phyloP scores from a whole-genome alignment of 2,113 vertebrate genomes.

The Hypomesus transpacificus region DNA sequence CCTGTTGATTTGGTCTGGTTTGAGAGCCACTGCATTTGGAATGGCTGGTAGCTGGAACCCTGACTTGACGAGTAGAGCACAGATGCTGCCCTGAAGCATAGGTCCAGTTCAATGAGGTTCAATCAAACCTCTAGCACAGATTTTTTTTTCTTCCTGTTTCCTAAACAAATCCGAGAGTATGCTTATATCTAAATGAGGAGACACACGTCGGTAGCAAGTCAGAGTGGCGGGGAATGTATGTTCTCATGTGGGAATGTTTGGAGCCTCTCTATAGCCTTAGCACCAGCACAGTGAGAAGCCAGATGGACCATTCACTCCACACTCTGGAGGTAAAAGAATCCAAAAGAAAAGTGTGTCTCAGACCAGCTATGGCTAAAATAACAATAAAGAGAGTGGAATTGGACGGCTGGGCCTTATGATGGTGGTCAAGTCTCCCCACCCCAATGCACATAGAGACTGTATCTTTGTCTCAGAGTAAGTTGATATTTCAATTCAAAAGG shows the following conservation, averaged over 20 bases:
- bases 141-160: too few species aligned
- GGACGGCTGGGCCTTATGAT: constrained; percentile 6
- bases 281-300: neutral
- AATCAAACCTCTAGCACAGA: neutral
- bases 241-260: too few species aligned
- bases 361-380: constrained; percentile 33
- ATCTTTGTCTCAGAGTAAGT: constrained; percentile 58
- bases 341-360: neutral
- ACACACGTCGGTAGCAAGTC: too few species aligned
- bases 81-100: neutral
- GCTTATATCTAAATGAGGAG: too few species aligned
- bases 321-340: neutral
- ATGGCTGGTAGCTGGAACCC: constrained; percentile 27
- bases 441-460: constrained; percentile 45
- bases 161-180: too few species aligned
- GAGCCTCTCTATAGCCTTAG: too few species aligned
- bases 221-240: too few species aligned
- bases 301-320: neutral
- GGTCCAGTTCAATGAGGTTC: neutral
- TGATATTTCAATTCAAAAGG: constrained; percentile 63
- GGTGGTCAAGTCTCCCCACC: constrained; percentile 14
- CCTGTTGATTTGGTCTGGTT: constrained; percentile 32
- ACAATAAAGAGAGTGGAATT: constrained; percentile 41
- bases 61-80: neutral
- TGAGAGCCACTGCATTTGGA: constrained; percentile 31